Base-by-base conservation (phyloP, 2,797 vertebrate genomes). In the Sebastes itinus region DNA sequence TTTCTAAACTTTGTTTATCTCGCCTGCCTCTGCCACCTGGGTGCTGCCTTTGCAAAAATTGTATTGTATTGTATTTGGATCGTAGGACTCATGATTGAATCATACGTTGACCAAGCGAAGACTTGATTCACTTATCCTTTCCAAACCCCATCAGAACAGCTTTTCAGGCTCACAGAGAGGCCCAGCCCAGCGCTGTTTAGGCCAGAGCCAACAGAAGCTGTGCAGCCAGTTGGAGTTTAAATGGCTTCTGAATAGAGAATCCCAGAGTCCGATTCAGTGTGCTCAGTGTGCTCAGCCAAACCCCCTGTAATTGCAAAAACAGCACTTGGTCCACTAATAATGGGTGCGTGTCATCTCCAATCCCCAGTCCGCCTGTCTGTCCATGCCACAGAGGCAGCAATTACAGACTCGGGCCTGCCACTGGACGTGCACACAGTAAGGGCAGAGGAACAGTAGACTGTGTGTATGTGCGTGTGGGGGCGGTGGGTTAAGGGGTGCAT, bases 321-420 rank as follows among this genome's bases (percentile, higher is more conserved):
- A 96, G 94, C 94, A 95, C 93, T 96, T 93, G 93, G 92, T 95
- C 92, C 92, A 88, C 87, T 92, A 92, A 96, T 95, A 95, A 96
- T 95, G 93, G 91, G 92, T 93, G 89, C 85, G 92, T 94, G 94
- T 96, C 95, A 94, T 95, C 94, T 95, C 90, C 93, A 95, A 95
- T 96, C 93, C 91, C 87, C 90, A 79, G 91, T 93, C 92, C 63
- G 90, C 91, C 91, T 88, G 93, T 93, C 92, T 90, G 92, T 94
- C 94, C 88, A 85, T 28, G 86, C 92, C 93, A 94, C 89, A 92
- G 88, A 92, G 86, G 85, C 91, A 92, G 93, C 92, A 95, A 95
- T 96, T 95, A 95, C 90, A 91, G 89, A 88, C 91, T 87, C 72
- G 22, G 88, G 84, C 89, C 88, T 77, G 87, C 83, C 83, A 83